Evolutionary conservation across 92 coral and sea anemone genomes (phyloP).

Genomic region (Heteractis magnifica): DNA sequence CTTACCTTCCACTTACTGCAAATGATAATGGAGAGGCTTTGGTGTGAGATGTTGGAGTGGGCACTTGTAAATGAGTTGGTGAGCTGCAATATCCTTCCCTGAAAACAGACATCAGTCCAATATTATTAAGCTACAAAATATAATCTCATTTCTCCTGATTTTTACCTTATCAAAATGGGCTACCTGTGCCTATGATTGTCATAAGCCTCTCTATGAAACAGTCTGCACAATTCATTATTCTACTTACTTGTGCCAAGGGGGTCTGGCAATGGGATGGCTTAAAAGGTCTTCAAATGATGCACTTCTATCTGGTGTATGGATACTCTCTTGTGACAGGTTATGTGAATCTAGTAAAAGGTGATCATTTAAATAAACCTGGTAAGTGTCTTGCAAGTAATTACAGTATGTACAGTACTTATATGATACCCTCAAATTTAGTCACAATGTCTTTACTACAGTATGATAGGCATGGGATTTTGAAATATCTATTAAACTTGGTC

Average conservation of each 20-base stretch:
- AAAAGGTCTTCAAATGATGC: conserved; percentile 68
- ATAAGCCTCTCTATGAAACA: not conserved
- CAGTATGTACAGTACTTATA: no score
- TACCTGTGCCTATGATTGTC: not conserved
- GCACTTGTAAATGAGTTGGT: conserved; percentile 55
- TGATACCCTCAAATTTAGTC: no score
- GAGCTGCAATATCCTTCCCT: conserved; percentile 81
- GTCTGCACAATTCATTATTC: not conserved
- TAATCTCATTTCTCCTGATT: no score
- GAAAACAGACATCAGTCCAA: not conserved
- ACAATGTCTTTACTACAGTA: no score
- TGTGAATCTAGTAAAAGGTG: conserved; percentile 36
- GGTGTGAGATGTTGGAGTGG: conserved; percentile 66
- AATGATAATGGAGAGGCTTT: conserved; percentile 58
- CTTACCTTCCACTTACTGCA: conserved; percentile 35
- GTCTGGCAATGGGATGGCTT: conserved; percentile 60
- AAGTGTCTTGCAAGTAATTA: no score
- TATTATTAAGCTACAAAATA: not conserved
- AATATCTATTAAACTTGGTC: no score
- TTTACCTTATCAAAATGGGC: no score
- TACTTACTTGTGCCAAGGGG: conserved; percentile 82
- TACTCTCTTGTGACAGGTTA: conserved; percentile 45
- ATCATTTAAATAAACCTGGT: no score
- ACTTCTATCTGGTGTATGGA: conserved; percentile 73
- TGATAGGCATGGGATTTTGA: no score